These are phyloP conservation scores for Rhizoglyphus robini DNA, from an alignment of 1,140 invertebrate genomes.

Conservation along the genomic window DNA sequence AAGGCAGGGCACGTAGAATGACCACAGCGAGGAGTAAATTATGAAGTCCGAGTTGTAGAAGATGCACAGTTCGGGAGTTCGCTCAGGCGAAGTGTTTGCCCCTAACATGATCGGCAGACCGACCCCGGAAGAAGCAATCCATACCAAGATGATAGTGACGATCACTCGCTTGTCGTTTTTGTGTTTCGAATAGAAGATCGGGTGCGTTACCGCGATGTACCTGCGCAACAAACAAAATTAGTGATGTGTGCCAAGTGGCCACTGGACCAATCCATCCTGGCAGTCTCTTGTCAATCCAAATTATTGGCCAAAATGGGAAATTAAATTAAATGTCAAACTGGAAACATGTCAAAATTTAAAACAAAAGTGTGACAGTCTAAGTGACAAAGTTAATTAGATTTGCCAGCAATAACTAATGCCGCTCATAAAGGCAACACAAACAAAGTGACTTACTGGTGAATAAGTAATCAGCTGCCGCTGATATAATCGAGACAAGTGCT, in stretches of 20 bases:
- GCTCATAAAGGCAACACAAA: conserved; percentile 5
- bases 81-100: conserved; percentile 63
- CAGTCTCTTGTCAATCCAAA: not conserved
- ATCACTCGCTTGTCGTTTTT: conserved; percentile 89
- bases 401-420: conserved; percentile 1
- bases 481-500: conserved; percentile 2
- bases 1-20: conserved; percentile 97
- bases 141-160: conserved; percentile 87
- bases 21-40: conserved; percentile 89
- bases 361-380: not conserved
- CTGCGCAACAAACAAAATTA: conserved; percentile 41
- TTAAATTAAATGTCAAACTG: not conserved
- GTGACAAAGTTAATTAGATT: conserved; percentile 14
- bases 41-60: conserved; percentile 98
- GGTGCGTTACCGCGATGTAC: conserved; percentile 96
- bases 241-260: not conserved
- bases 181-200: conserved; percentile 97
- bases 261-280: too few species aligned
- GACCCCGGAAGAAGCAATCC: conserved; percentile 88
- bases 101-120: conserved; percentile 94
- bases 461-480: not conserved
- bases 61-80: conserved; percentile 44
- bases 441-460: not conserved
- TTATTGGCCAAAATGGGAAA: not conserved
- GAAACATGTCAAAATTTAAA: not conserved